A percentile compares a stretch with the other conserved stretches of the same genome.
Conservation (phyloP, 2,888 invertebrate species). For the Dasypogon diadema region DNA sequence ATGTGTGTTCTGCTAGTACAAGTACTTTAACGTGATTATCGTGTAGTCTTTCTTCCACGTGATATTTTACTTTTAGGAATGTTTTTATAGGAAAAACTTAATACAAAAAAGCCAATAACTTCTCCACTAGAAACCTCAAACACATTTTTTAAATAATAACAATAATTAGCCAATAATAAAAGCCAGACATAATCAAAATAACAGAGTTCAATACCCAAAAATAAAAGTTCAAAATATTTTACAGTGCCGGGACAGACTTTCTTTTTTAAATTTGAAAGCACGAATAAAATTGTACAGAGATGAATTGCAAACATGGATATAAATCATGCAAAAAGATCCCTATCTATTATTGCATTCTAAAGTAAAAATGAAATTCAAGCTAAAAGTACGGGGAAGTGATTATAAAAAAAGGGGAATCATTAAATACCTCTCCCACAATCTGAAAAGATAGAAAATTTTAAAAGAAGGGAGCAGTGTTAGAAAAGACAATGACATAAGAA, state of each 20-base stretch:
- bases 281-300: neutral
- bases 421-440: conserved; percentile 73
- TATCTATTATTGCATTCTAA: conserved; percentile 32
- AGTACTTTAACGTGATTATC: too few species aligned
- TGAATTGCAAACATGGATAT: neutral
- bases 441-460: conserved; percentile 71
- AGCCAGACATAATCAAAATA: neutral
- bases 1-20: too few species aligned
- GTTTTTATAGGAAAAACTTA: too few species aligned
- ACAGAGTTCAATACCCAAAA: neutral
- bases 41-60: too few species aligned
- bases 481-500: conserved; percentile 38
- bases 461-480: conserved; percentile 55
- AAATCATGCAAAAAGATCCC: conserved; percentile 34
- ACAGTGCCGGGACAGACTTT: neutral
- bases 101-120: too few species aligned
- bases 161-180: neutral
- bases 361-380: conserved; percentile 14
- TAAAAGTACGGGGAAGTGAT: conserved; percentile 14
- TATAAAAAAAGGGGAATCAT: conserved; percentile 47
- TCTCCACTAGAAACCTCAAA: too few species aligned
- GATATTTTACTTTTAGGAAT: too few species aligned
- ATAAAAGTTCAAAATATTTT: neutral
- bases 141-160: too few species aligned
- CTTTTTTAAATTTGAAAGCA: neutral